phyloP scores from a whole-genome alignment of 1,140 invertebrate species.

The Drosophila grimshawi region DNA sequence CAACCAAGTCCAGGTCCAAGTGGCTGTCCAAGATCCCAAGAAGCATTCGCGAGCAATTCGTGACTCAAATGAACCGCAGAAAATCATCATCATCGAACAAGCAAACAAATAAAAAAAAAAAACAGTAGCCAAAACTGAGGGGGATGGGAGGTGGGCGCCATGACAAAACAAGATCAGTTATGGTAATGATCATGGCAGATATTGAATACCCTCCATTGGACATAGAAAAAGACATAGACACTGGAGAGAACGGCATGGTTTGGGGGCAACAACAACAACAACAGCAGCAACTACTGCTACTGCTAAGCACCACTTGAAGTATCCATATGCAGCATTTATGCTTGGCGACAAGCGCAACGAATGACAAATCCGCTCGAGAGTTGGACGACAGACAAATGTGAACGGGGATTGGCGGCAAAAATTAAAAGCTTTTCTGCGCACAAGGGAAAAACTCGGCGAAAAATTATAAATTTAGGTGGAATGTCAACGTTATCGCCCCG shows the following conservation, averaged over 20 bases:
- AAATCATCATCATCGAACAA: constrained; percentile 60
- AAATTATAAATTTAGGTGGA: constrained; percentile 83
- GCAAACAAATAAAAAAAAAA: constrained; percentile 48
- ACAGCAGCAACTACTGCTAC: too few species aligned
- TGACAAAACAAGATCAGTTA: constrained; percentile 79
- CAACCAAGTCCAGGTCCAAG: constrained; percentile 58
- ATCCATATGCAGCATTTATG: constrained; percentile 16
- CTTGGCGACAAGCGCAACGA: constrained; percentile 25
- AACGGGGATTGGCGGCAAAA: constrained; percentile 74
- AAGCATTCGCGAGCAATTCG: constrained; percentile 74
- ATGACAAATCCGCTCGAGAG: constrained; percentile 37
- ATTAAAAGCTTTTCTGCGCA: constrained; percentile 76
- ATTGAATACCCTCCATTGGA: constrained; percentile 51
- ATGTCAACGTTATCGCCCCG: constrained; percentile 79
- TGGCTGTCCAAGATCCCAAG: constrained; percentile 46
- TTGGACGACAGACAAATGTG: constrained; percentile 31
- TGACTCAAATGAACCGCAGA: constrained; percentile 82
- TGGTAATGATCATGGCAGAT: constrained; percentile 76
- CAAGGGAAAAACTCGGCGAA: constrained; percentile 74
- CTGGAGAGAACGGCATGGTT: not conserved
- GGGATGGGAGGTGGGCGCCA: constrained; percentile 46
- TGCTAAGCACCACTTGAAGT: not conserved
- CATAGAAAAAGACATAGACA: constrained; percentile 32
- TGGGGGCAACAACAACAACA: not conserved
- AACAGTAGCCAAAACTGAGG: constrained; percentile 33